These are phyloP conservation scores for Mycalesis mineus DNA, from an alignment of 2,888 invertebrate species.

Conservation along the genomic window DNA sequence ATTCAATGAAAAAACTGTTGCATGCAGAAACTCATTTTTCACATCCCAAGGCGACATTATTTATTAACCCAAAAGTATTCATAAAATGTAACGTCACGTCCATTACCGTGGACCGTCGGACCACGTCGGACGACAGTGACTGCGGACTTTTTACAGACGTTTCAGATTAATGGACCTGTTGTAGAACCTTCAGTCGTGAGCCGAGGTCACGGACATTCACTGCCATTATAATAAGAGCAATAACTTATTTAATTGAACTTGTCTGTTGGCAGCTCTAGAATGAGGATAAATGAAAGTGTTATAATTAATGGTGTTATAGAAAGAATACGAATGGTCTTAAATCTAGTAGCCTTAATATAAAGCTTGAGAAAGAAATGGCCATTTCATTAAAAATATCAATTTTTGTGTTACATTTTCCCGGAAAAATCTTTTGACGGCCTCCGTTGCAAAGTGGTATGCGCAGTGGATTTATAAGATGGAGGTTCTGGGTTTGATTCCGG, in stretches of 20 bases:
- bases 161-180: constrained; percentile 4
- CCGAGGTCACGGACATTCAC: background rate
- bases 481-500: no score
- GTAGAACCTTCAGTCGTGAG: background rate
- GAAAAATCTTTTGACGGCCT: no score
- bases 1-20: no score
- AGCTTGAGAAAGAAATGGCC: no score
- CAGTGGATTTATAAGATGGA: no score
- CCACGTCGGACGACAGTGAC: background rate
- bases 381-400: no score
- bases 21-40: background rate
- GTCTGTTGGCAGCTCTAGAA: background rate
- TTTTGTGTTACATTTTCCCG: no score
- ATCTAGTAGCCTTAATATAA: no score
- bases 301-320: background rate
- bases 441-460: no score
- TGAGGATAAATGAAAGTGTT: background rate
- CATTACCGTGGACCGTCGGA: background rate
- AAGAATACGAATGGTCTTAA: no score
- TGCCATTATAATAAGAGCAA: background rate
- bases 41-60: background rate
- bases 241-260: background rate
- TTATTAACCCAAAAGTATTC: background rate
- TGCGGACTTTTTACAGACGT: background rate
- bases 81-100: background rate